Percentiles rank a stretch among this genome's conserved stretches.
Conservation (phyloP, 92 coral and sea anemone species). For the Meandrina meandrites region DNA sequence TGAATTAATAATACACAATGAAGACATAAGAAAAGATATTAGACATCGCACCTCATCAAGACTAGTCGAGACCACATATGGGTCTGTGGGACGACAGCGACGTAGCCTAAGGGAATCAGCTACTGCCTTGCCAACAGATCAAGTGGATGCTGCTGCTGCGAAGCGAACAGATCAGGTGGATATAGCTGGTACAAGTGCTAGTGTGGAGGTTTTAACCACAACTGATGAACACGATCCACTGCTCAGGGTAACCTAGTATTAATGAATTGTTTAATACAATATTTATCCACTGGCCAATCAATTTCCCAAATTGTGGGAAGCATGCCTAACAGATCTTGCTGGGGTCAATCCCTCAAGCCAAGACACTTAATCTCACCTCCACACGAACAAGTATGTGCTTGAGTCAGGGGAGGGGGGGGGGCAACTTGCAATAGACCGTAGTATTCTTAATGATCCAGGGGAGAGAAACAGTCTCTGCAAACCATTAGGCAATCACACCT, state of each 20-base stretch:
- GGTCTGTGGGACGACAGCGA: constrained; percentile 30
- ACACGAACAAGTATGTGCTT: no score
- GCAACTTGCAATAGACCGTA: no score
- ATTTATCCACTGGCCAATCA: no score
- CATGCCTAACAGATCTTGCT: no score
- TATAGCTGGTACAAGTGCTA: constrained; percentile 50
- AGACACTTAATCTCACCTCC: no score
- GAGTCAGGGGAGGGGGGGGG: no score
- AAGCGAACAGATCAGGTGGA: constrained; percentile 23
- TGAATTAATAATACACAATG: constrained; percentile 47
- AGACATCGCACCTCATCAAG: constrained; percentile 11
- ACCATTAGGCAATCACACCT: no score
- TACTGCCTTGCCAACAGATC: constrained; percentile 1
- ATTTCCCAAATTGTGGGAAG: no score
- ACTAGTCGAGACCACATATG: constrained; percentile 34
- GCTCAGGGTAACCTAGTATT: constrained; percentile 15
- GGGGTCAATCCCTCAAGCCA: no score
- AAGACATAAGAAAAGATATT: constrained; percentile 17
- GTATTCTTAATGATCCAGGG: no score
- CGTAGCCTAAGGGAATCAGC: not conserved
- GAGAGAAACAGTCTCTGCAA: no score
- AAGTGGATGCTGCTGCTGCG: constrained; percentile 59
- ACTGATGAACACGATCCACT: constrained; percentile 20
- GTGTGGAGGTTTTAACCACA: constrained; percentile 10
- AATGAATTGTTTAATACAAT: no score